Conservation (phyloP, 2,888 invertebrate species). For the Sinhomidia bicolor region DNA sequence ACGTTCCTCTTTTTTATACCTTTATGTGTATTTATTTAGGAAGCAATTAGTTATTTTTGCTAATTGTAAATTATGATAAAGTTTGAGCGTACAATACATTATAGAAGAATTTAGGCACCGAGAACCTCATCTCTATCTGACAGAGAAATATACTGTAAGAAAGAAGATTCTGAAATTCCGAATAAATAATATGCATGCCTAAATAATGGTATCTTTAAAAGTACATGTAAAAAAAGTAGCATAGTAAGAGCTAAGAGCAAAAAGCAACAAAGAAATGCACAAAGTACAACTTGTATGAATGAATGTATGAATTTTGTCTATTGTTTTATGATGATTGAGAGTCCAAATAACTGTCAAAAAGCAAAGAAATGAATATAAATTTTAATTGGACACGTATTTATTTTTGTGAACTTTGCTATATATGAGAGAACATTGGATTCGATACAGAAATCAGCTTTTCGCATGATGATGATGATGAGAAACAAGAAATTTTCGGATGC, state of each 20-base stretch:
- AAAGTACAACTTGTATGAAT: neutral
- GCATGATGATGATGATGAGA: too few relatives aligned
- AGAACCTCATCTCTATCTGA: neutral
- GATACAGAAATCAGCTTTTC: too few relatives aligned
- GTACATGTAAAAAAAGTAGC: neutral
- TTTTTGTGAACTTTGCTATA: too few relatives aligned
- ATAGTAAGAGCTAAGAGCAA: too few relatives aligned
- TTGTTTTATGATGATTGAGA: neutral
- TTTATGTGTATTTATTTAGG: too few relatives aligned
- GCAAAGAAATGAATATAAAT: neutral
- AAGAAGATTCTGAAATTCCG: too few relatives aligned
- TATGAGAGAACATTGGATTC: too few relatives aligned
- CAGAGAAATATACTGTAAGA: neutral
- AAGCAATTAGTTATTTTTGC: neutral
- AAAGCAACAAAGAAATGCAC: too few relatives aligned
- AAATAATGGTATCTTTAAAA: too few relatives aligned
- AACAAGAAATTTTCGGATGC: too few relatives aligned
- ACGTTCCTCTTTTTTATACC: too few relatives aligned
- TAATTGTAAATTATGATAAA: neutral
- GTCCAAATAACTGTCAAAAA: neutral
- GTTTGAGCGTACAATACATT: neutral
- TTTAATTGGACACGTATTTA: neutral
- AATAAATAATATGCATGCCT: too few relatives aligned
- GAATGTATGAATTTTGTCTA: neutral
- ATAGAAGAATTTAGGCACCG: neutral